Evolutionary conservation across 2,113 vertebrate genomes (phyloP).

Genomic region (Scolopax mira): DNA sequence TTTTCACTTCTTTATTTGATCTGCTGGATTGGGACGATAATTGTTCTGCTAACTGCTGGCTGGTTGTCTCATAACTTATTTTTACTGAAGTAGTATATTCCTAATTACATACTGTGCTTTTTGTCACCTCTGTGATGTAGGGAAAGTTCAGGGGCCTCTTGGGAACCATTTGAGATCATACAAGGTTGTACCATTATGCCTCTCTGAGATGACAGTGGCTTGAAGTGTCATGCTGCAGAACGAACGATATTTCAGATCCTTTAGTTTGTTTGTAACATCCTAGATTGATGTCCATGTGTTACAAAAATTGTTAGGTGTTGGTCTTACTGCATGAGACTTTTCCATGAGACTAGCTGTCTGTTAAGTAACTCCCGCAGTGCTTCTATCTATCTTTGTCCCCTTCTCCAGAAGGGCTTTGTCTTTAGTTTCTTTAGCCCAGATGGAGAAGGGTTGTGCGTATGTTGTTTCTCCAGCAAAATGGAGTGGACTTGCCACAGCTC

Average conservation of each 20-base stretch:
- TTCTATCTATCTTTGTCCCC: background rate
- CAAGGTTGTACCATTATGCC: background rate
- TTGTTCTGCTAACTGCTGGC: background rate
- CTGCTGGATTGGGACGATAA: background rate
- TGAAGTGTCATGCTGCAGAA: background rate
- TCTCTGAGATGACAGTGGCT: background rate
- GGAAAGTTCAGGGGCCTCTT: background rate
- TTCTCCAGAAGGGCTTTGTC: background rate
- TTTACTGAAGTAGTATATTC: background rate
- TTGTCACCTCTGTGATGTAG: background rate
- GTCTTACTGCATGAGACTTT: background rate
- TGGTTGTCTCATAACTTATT: background rate
- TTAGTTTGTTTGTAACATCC: background rate
- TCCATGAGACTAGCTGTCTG: rapidly evolving
- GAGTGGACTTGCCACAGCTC: background rate
- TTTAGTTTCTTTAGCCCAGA: background rate
- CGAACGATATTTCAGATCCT: background rate
- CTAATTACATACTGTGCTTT: background rate
- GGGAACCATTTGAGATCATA: too few relatives aligned
- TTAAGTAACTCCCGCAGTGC: background rate
- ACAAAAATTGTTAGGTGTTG: background rate
- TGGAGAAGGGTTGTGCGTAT: rapidly evolving
- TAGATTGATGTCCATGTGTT: background rate
- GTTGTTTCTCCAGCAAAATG: background rate
- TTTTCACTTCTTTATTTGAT: background rate